phyloP scores from a whole-genome alignment of 2,113 vertebrate genomes.

The Salvator merianae region DNA sequence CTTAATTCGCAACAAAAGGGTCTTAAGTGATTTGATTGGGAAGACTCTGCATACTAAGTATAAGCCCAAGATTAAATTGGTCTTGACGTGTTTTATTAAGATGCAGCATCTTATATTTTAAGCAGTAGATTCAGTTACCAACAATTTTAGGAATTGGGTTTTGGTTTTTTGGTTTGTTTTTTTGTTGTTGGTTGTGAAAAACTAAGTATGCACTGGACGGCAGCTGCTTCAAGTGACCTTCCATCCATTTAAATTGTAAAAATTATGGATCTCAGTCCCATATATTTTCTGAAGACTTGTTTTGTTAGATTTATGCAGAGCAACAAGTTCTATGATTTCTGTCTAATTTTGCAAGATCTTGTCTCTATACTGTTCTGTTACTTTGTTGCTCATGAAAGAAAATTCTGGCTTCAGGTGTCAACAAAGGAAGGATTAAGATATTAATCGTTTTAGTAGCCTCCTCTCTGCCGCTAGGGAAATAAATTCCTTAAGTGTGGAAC shows the following conservation, averaged over 20 bases:
- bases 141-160: neutral
- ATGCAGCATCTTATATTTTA: neutral
- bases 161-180: too few species aligned
- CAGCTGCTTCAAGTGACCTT: neutral
- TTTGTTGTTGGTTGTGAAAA: too few species aligned
- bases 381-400: neutral
- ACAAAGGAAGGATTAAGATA: neutral
- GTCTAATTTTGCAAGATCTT: neutral
- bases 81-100: neutral
- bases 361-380: slow-evolving; percentile 1
- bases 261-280: neutral
- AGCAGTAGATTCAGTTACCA: neutral
- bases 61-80: neutral
- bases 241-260: neutral
- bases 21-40: neutral
- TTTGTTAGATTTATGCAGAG: neutral
- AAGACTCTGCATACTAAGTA: neutral
- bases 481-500: neutral
- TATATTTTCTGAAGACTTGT: neutral
- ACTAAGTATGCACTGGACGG: neutral
- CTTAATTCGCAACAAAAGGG: neutral
- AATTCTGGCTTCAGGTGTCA: slow-evolving; percentile 1
- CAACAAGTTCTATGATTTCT: neutral
- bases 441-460: neutral
- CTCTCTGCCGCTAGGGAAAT: neutral